phyloP scores from a whole-genome alignment of 2,888 invertebrate species.

The Lutraria lutraria region DNA sequence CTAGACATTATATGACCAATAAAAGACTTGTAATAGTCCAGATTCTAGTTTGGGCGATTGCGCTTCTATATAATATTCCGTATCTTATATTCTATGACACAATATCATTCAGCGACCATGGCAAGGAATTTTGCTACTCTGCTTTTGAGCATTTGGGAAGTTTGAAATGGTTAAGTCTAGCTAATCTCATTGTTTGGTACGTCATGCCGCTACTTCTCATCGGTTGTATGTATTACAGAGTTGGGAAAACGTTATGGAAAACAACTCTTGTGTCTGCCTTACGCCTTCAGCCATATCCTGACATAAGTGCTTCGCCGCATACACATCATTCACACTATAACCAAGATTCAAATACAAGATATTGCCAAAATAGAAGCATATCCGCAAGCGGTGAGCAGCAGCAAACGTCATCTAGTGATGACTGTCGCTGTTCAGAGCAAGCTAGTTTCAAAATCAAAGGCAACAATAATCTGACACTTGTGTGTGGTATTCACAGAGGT shows the following conservation, averaged over 20 bases:
- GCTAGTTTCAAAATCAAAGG: slow-evolving; percentile 32
- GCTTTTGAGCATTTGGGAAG: slow-evolving; percentile 50
- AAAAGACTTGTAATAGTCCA: slow-evolving; percentile 92
- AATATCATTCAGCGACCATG: slow-evolving; percentile 87
- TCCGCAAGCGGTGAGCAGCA: background rate
- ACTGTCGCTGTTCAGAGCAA: slow-evolving; percentile 26
- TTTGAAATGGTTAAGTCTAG: slow-evolving; percentile 86
- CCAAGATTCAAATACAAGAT: background rate
- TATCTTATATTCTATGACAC: slow-evolving; percentile 94
- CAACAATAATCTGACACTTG: slow-evolving; percentile 33
- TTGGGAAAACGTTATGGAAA: slow-evolving; percentile 94
- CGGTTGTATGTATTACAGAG: slow-evolving; percentile 92
- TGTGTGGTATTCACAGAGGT: slow-evolving; percentile 30
- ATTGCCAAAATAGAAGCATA: background rate
- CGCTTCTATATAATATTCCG: slow-evolving; percentile 93
- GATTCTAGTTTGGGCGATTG: slow-evolving; percentile 93
- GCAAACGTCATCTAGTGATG: slow-evolving; percentile 28
- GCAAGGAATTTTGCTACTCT: slow-evolving; percentile 69
- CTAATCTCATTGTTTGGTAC: slow-evolving; percentile 94
- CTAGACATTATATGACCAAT: slow-evolving; percentile 93
- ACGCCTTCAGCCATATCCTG: slow-evolving; percentile 39
- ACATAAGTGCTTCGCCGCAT: background rate
- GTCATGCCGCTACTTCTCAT: slow-evolving; percentile 93
- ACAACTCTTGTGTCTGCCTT: slow-evolving; percentile 73
- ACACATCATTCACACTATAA: background rate